These are phyloP conservation scores for Parambassis ranga DNA, from an alignment of 2,797 vertebrate species.

Conservation along the genomic window DNA sequence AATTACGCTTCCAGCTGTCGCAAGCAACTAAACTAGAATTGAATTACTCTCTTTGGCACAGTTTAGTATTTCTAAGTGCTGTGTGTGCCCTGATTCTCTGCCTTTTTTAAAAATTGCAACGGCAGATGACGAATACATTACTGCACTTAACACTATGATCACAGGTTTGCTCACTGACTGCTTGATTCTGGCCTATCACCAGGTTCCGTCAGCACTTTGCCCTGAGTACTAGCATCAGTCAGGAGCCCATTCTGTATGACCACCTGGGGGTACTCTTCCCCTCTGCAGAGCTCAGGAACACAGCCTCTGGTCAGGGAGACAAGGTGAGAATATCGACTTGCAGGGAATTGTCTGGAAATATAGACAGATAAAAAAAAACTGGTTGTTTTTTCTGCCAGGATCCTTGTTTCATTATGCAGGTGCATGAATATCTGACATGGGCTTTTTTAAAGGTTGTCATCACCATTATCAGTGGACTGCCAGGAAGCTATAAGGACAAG, in stretches of 20 bases:
- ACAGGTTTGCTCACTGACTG: conserved; percentile 2
- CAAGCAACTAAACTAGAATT: no score
- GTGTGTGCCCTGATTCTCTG: no score
- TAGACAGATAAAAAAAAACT: no score
- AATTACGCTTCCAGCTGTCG: conserved; percentile 11
- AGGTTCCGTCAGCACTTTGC: conserved; percentile 93
- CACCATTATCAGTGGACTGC: conserved; percentile 89
- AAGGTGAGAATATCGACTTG: conserved; percentile 78
- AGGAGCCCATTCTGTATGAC: conserved; percentile 83
- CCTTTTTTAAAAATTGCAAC: no score
- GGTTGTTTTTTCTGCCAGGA: not conserved
- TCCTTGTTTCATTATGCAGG: not conserved
- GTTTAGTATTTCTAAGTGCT: not conserved
- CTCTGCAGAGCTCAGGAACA: conserved; percentile 70
- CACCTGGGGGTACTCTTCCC: conserved; percentile 88
- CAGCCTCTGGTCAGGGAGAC: conserved; percentile 64
- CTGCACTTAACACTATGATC: no score
- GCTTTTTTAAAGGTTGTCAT: conserved; percentile 82
- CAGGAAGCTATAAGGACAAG: conserved; percentile 87
- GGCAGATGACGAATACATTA: no score
- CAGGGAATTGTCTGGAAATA: not conserved
- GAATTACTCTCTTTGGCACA: not conserved
- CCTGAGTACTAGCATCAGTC: conserved; percentile 86
- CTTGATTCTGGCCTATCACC: conserved; percentile 5
- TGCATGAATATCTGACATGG: conserved; percentile 2